These are phyloP conservation scores for Oxyruncus cristatus DNA, from an alignment of 2,113 vertebrate genomes.

Conservation along the genomic window DNA sequence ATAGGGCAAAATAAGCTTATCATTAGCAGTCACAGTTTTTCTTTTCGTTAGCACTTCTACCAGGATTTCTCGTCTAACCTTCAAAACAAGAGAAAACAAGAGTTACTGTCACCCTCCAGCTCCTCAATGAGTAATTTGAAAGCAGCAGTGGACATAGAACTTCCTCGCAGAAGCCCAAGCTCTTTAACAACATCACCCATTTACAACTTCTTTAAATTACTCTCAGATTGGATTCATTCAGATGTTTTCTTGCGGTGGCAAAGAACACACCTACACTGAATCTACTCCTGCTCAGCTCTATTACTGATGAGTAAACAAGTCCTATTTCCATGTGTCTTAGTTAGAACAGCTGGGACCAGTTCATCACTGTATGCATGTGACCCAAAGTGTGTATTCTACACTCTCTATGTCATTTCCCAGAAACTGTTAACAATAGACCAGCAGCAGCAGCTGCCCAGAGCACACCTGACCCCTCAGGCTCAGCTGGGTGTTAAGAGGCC, in stretches of 20 bases:
- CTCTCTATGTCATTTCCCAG: too few species aligned
- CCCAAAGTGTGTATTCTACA: too few species aligned
- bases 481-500: too few species aligned
- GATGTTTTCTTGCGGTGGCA: neutral
- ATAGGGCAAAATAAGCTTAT: constrained; percentile 96
- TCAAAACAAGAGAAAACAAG: neutral
- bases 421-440: too few species aligned
- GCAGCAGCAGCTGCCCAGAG: too few species aligned
- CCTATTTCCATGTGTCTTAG: neutral
- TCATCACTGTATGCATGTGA: too few species aligned
- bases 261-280: neutral
- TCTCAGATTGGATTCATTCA: neutral
- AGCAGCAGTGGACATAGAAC: neutral
- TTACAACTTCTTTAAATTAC: neutral
- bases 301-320: neutral
- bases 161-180: neutral
- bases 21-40: constrained; percentile 95
- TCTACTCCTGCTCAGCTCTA: neutral
- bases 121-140: neutral
- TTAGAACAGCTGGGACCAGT: too few species aligned
- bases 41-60: constrained; percentile 96
- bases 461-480: too few species aligned
- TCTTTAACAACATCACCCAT: neutral
- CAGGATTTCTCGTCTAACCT: constrained; percentile 93
- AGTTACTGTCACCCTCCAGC: neutral